Evolutionary conservation across 2,888 invertebrate genomes (phyloP), one percentile per base, ranked within the genome.

Genomic region (Aethes cnicana): DNA sequence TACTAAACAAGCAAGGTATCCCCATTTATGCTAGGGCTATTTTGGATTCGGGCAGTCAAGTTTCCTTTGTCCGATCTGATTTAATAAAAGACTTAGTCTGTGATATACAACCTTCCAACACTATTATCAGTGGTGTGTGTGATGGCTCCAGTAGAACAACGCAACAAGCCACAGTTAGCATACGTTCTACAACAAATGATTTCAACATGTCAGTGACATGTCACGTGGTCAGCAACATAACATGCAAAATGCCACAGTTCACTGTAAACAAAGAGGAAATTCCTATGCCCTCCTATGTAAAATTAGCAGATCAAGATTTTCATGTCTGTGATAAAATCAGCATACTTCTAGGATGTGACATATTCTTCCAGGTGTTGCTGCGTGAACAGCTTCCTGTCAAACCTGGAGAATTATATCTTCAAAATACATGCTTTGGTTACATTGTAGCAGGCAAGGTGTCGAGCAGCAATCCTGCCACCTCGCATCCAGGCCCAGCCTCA

Each of bases 291-390:
- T 5, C 12, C 2, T 17, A 25, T 25, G 17, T 39, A n/a, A 3
- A 8, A 7, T 12, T 39, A 9, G 23, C 25, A 1, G 39, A 39
- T 17, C 3, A 16, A 6, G 6, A 39, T 4, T 39, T 39, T 20
- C 16, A 39, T 3, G 17, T 25, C 25, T 16, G 1, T n/a, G 39
- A 14, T 5, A 25, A 14, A 8, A 26, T 39, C 3, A 25, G 16
- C 4, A 39, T 39, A 5, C 9, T 39, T 7, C 14, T 39, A 9
- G 39, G 39, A 5, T 39, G 39, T 25, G 39, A 39, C 9, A 9
- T 39, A 26, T 39, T 39, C 6, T 39, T 37, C 9, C 39, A 39
- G 25, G 20, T 9, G 4, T 6, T 39, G 6, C 20, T 16, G 26
- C 39, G 17, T 16, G 16, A 39, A 5, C 16, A 16, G 5, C 16